Percentiles rank a stretch among this genome's conserved stretches.
These are phyloP conservation scores for Timandra comae DNA, from an alignment of 2,888 invertebrate species.

Conservation along the genomic window DNA sequence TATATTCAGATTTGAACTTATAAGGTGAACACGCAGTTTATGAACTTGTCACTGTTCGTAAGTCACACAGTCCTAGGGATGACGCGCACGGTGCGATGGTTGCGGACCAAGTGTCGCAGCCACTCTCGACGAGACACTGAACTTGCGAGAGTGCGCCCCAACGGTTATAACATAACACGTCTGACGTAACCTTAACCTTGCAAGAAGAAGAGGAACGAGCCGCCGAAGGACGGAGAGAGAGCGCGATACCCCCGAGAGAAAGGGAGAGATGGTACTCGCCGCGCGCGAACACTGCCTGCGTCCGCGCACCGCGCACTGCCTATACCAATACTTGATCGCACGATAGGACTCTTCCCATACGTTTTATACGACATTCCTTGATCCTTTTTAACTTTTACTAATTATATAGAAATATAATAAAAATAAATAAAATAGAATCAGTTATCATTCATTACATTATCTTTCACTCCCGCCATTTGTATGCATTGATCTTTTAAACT, in stretches of 20 bases:
- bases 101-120: constrained; percentile 70
- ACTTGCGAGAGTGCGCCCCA: constrained; percentile 73
- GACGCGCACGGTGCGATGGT: constrained; percentile 54
- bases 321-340: constrained; percentile 16
- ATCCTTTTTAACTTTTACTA: neutral
- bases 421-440: no score
- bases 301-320: constrained; percentile 25
- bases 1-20: constrained; percentile 60
- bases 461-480: no score
- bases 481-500: no score
- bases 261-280: constrained; percentile 58
- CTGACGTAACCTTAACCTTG: constrained; percentile 78
- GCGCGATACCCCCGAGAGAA: constrained; percentile 70
- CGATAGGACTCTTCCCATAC: constrained; percentile 28
- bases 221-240: constrained; percentile 75
- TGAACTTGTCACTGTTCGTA: constrained; percentile 74
- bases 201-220: constrained; percentile 76
- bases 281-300: constrained; percentile 32
- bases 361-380: constrained; percentile 12
- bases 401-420: no score
- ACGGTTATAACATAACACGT: constrained; percentile 78
- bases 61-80: constrained; percentile 68
- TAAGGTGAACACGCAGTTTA: constrained; percentile 71
- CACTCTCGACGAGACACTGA: constrained; percentile 76
- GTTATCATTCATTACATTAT: no score